Percentiles rank a stretch among this genome's conserved stretches.
Conservation (phyloP, 1,140 invertebrate genomes). For the Drosophila prosaltans region DNA sequence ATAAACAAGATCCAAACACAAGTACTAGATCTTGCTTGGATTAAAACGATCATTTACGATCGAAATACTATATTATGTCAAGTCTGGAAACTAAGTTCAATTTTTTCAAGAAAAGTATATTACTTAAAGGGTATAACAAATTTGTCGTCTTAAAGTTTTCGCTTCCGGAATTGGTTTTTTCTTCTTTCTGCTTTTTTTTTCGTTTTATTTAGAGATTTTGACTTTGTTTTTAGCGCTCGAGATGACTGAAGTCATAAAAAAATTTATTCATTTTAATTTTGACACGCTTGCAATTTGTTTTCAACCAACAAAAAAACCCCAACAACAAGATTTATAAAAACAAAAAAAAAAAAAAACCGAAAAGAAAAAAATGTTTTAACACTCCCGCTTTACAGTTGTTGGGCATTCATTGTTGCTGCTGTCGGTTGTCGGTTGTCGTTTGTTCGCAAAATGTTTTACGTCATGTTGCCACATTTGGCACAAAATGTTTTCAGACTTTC, state of each 20-base stretch:
- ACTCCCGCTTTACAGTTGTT: constrained; percentile 46
- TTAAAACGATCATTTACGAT: too few relatives aligned
- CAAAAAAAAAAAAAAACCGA: background rate
- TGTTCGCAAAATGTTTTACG: constrained; percentile 70
- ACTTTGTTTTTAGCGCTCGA: constrained; percentile 8
- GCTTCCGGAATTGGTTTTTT: constrained; percentile 20
- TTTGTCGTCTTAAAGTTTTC: background rate
- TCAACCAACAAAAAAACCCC: background rate
- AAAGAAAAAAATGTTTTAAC: constrained; percentile 51
- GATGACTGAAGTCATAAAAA: constrained; percentile 44
- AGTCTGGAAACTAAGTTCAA: too few relatives aligned
- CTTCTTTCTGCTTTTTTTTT: constrained; percentile 20
- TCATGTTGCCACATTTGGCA: constrained; percentile 70
- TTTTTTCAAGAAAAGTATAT: too few relatives aligned
- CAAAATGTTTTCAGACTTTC: constrained; percentile 48
- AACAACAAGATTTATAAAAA: background rate
- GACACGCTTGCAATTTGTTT: constrained; percentile 77
- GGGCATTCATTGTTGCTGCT: constrained; percentile 51
- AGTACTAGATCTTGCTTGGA: too few relatives aligned
- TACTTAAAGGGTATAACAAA: background rate
- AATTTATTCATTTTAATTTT: constrained; percentile 75
- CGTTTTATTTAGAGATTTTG: constrained; percentile 30
- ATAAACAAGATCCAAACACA: too few relatives aligned
- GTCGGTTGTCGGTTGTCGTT: constrained; percentile 20
- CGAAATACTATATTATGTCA: too few relatives aligned